Percentiles rank a stretch among this genome's conserved stretches.
phyloP scores from a whole-genome alignment of 2,797 vertebrate genomes.

The Sebastolobus alascanus region DNA sequence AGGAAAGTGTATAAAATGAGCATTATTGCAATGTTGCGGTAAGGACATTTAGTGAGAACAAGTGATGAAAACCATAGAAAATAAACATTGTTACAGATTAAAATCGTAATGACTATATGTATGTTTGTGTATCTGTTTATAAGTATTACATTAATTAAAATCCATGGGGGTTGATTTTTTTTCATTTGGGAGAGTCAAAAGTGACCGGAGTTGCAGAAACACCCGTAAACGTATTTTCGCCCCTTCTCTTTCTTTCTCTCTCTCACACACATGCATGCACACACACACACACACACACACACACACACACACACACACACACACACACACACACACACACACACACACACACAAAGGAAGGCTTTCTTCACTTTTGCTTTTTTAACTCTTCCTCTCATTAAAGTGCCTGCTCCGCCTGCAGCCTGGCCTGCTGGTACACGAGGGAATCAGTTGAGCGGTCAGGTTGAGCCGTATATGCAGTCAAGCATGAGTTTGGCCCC shows the following conservation, averaged over 20 bases:
- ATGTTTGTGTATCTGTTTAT: too few relatives aligned
- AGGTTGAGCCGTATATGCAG: conserved; percentile 39
- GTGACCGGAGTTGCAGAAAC: too few relatives aligned
- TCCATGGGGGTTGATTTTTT: too few relatives aligned
- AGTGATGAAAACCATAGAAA: too few relatives aligned
- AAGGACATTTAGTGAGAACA: too few relatives aligned
- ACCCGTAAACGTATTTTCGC: background rate
- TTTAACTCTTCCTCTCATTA: conserved; percentile 67
- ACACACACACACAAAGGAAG: conserved; percentile 61
- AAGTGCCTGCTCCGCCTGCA: conserved; percentile 43
- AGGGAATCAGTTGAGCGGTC: conserved; percentile 54
- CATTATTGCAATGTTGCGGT: too few relatives aligned
- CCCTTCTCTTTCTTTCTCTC: background rate
- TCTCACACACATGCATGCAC: conserved; percentile 7
- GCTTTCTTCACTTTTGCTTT: conserved; percentile 75
- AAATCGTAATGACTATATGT: too few relatives aligned
- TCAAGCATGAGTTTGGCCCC: conserved; percentile 56
- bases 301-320: conserved; percentile 60
- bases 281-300: conserved; percentile 51
- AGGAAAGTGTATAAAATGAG: too few relatives aligned
- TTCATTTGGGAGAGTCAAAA: too few relatives aligned
- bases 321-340: conserved; percentile 30
- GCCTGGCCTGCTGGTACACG: conserved; percentile 39
- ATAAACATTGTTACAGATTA: too few relatives aligned
- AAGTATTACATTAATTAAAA: too few relatives aligned